Evolutionary conservation across 2,113 vertebrate species (phyloP).

Genomic region (Dunckerocampus dactyliophorus): DNA sequence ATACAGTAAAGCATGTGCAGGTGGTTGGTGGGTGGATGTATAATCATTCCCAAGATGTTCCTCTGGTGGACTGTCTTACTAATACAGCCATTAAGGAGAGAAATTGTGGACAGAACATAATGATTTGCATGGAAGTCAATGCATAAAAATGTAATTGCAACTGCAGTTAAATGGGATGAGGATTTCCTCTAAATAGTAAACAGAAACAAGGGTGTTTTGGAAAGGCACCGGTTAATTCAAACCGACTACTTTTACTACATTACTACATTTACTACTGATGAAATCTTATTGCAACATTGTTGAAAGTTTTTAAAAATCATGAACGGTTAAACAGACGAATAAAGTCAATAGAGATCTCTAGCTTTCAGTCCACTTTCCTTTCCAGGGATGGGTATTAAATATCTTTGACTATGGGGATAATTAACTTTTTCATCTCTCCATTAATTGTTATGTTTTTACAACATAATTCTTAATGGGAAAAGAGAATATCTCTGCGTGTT

Average conservation of each 20-base stretch:
- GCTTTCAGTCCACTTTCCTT: no score
- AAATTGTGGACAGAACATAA: constrained; percentile 34
- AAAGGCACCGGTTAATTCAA: constrained; percentile 6
- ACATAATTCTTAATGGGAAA: no score
- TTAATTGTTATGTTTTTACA: no score
- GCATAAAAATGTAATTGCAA: constrained; percentile 12
- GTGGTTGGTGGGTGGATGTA: constrained; percentile 38
- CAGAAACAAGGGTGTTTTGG: not conserved
- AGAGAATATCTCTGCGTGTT: no score
- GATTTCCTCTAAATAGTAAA: not conserved
- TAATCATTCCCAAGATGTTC: constrained; percentile 29
- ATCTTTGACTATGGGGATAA: constrained; percentile 6
- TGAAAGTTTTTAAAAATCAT: not conserved
- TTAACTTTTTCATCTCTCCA: not conserved
- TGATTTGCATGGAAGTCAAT: constrained; percentile 27
- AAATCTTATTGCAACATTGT: constrained; percentile 4
- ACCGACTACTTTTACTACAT: not conserved
- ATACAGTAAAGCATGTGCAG: constrained; percentile 15
- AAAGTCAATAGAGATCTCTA: no score
- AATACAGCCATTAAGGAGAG: constrained; percentile 47
- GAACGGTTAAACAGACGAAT: not conserved
- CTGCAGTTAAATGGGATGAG: constrained; percentile 11
- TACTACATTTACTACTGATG: not conserved
- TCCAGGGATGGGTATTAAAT: no score
- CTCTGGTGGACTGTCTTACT: constrained; percentile 43